Evolutionary conservation across 2,888 invertebrate genomes (phyloP), one percentile per base, ranked within the genome.

Genomic region (Drosophila testacea): DNA sequence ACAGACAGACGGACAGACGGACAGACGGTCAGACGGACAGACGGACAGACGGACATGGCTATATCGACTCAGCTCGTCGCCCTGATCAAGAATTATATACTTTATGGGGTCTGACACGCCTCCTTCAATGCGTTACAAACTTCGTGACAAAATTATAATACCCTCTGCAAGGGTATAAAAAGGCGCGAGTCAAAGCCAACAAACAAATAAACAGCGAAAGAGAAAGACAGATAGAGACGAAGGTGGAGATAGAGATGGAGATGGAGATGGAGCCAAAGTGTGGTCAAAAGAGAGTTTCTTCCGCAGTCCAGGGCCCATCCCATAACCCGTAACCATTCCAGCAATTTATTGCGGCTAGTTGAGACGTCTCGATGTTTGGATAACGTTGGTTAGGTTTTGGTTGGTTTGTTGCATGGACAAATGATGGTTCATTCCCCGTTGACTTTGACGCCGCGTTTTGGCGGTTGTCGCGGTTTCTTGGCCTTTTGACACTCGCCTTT

Each of bases 401-500:
- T n/a, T 36, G 22, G 22, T 46, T 46, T 52, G 44, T 38, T 56
- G 62, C 46, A n/a, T 46, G 32, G 4, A 11, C 44, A 16, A 60
- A 34, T 52, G 67, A 13, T 60, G 70, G 51, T 38, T 56, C 22
- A 36, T 56, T 55, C 41, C 81, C 70, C 77, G 69, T 75, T 80
- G 81, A 78, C 80, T 78, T 81, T 81, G 72, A 81, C 80, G 87
- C 79, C 84, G 79, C 88, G 81, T 86, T 86, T 87, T 85, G 89
- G 88, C 82, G 85, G 89, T 89, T 85, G 88, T 85, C 80, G 85
- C 88, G 85, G 85, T 88, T 83, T 46, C 36, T 55, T 44, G 48
- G 9, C 46, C 62, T 16, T 47, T 46, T 72, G 55, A 63, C 47
- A 64, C 44, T 22, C 47, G 6, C 32, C 9, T 32, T 6, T 9